Conservation (phyloP, 2,113 vertebrate genomes). For the Scophthalmus maximus region DNA sequence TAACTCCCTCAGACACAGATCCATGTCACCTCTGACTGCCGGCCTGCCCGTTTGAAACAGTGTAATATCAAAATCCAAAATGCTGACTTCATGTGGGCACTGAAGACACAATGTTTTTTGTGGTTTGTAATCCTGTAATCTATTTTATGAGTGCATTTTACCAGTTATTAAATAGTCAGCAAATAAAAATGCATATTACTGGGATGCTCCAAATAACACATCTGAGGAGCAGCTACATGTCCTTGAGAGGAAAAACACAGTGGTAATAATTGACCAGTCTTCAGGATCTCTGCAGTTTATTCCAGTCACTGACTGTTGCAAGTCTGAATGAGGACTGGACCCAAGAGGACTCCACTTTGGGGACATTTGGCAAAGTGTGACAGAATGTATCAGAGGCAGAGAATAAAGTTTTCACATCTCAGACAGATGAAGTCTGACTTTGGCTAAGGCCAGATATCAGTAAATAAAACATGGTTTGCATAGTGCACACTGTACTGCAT, state of each 20-base stretch:
- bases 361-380: slow-evolving; percentile 62
- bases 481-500: no score
- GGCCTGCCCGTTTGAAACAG: slow-evolving; percentile 8
- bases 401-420: slow-evolving; percentile 30
- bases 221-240: slow-evolving; percentile 8
- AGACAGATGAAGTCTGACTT: slow-evolving; percentile 12
- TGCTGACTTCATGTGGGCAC: not conserved
- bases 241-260: slow-evolving; percentile 6
- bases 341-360: slow-evolving; percentile 48
- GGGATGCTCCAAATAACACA: not conserved
- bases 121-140: not conserved
- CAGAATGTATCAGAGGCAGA: slow-evolving; percentile 16
- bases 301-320: slow-evolving; percentile 36
- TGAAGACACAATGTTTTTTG: not conserved
- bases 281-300: slow-evolving; percentile 20
- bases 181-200: not conserved
- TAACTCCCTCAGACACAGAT: slow-evolving; percentile 43
- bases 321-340: slow-evolving; percentile 62
- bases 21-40: slow-evolving; percentile 40
- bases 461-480: no score
- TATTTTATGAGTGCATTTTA: not conserved
- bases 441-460: not conserved
- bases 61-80: not conserved
- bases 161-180: not conserved
- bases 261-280: slow-evolving; percentile 9